Percentiles rank a stretch among this genome's conserved stretches.
Evolutionary conservation across 2,888 invertebrate genomes (phyloP).

Genomic region (Pinctada fucata): DNA sequence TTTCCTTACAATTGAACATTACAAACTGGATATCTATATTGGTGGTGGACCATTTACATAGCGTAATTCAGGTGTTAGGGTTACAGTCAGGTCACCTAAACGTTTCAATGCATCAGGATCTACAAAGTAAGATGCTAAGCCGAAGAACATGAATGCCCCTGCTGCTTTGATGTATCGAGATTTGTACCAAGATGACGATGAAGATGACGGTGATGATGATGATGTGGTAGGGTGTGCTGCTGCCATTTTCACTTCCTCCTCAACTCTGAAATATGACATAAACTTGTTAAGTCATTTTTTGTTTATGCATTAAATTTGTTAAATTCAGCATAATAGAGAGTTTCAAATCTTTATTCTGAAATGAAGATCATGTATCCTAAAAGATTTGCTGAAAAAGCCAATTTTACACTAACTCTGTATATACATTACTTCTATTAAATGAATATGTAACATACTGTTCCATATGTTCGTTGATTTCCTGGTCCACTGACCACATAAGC

Average conservation of each 20-base stretch:
- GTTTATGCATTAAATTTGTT: no score
- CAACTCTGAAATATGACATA: not conserved
- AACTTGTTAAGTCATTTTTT: no score
- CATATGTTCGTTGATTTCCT: not conserved
- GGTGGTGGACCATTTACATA: constrained; percentile 91
- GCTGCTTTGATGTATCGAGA: constrained; percentile 63
- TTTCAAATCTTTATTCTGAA: not conserved
- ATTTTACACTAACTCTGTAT: no score
- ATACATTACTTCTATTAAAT: no score
- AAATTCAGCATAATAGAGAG: not conserved
- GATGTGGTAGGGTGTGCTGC: constrained; percentile 18
- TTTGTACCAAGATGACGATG: constrained; percentile 52
- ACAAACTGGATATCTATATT: constrained; percentile 79
- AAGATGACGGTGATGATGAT: constrained; percentile 21
- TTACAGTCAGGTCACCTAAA: constrained; percentile 85
- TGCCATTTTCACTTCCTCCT: constrained; percentile 9
- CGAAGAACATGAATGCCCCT: constrained; percentile 62
- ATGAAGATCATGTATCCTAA: not conserved
- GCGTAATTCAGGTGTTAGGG: constrained; percentile 87
- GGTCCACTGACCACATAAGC: constrained; percentile 36
- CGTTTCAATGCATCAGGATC: constrained; percentile 63
- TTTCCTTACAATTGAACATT: no score
- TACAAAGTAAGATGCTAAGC: constrained; percentile 59
- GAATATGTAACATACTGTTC: constrained; percentile 21
- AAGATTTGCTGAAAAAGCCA: not conserved